These are phyloP conservation scores for Semicossyphus pulcher DNA, from an alignment of 2,113 vertebrate species.

Conservation along the genomic window DNA sequence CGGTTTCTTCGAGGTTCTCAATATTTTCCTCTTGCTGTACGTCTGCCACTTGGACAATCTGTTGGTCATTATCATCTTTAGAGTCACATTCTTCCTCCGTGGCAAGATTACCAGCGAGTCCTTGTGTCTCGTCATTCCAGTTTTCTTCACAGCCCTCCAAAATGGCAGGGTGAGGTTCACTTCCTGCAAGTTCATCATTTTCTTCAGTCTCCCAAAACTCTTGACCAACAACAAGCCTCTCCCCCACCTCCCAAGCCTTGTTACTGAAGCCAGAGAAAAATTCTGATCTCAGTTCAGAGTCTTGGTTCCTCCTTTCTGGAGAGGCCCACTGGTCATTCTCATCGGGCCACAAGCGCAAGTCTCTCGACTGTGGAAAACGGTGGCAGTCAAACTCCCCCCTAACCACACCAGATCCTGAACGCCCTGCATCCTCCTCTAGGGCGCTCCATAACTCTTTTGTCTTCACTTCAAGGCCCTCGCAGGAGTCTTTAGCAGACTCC, in stretches of 20 bases:
- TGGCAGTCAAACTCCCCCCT: constrained; percentile 77
- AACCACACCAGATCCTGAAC: constrained; percentile 46
- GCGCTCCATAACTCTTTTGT: constrained; percentile 73
- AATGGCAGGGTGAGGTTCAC: constrained; percentile 78
- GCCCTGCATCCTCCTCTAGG: constrained; percentile 71
- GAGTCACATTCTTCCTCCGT: constrained; percentile 24
- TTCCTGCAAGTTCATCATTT: constrained; percentile 84
- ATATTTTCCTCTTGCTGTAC: constrained; percentile 82
- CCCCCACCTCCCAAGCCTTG: constrained; percentile 72
- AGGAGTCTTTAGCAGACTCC: constrained; percentile 44
- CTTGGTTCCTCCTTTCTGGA: constrained; percentile 73
- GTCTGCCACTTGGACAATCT: constrained; percentile 5
- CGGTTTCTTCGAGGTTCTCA: constrained; percentile 65
- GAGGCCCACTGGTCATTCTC: constrained; percentile 85
- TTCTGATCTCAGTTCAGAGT: constrained; percentile 74
- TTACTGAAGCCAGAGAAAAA: constrained; percentile 73
- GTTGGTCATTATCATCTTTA: constrained; percentile 25
- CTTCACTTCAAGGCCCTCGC: constrained; percentile 66
- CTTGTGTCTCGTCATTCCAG: constrained; percentile 73
- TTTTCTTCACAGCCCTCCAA: constrained; percentile 60
- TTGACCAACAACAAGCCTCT: constrained; percentile 68
- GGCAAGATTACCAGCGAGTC: constrained; percentile 5
- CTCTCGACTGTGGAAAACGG: constrained; percentile 64
- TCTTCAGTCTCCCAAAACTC: constrained; percentile 81
- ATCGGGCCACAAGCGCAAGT: constrained; percentile 76